Evolutionary conservation across 2,113 vertebrate genomes (phyloP).

Genomic region (Dendropsophus ebraccatus): DNA sequence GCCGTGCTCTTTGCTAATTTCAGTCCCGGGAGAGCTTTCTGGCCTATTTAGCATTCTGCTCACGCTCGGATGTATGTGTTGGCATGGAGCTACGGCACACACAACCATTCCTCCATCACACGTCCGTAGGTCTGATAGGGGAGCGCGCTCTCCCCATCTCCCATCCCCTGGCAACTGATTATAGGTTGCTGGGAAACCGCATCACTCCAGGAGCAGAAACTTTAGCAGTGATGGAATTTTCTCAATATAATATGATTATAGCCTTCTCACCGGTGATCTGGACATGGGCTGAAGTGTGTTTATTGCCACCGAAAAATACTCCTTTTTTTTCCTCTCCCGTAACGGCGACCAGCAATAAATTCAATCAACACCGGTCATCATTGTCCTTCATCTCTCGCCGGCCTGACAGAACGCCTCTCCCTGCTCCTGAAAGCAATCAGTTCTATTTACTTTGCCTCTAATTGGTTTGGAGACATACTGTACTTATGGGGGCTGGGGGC

Average conservation of each 20-base stretch:
- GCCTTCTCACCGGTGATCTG: background rate
- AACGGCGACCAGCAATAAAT: background rate
- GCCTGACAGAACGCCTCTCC: background rate
- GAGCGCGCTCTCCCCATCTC: constrained; percentile 63
- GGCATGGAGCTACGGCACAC: constrained; percentile 60
- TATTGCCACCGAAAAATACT: background rate
- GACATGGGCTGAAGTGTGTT: background rate
- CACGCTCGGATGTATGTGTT: constrained; percentile 62
- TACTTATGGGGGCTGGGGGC: background rate
- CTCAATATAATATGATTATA: constrained; percentile 61
- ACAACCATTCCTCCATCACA: constrained; percentile 52
- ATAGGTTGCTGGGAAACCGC: constrained; percentile 72
- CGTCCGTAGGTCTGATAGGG: constrained; percentile 61
- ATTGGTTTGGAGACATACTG: background rate
- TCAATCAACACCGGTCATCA: background rate
- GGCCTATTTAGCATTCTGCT: constrained; percentile 71
- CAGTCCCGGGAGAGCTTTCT: constrained; percentile 59
- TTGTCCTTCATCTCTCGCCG: background rate
- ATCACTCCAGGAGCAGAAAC: constrained; percentile 62
- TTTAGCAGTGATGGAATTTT: constrained; percentile 66
- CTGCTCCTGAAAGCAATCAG: background rate
- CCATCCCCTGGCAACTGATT: constrained; percentile 71
- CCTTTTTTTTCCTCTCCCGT: background rate
- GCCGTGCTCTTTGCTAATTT: background rate
- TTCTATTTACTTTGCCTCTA: background rate